These are phyloP conservation scores for Graptemys geographica DNA, from an alignment of 2,797 vertebrate species.

Conservation along the genomic window DNA sequence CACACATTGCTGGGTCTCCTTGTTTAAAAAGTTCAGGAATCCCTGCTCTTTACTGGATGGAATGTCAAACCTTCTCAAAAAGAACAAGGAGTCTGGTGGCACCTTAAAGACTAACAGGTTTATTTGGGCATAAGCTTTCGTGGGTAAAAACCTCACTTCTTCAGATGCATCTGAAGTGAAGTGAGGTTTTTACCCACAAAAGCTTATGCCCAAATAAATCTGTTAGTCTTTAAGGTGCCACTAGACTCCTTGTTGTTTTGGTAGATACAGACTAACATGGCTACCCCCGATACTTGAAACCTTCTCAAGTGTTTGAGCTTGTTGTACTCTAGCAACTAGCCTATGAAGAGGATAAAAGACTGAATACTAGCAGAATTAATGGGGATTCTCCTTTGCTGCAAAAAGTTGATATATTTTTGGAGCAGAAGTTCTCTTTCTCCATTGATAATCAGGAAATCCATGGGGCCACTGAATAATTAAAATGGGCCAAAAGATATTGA, in stretches of 20 bases:
- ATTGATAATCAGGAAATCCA: background rate
- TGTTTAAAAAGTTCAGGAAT: background rate
- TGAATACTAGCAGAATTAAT: background rate
- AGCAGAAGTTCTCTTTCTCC: accelerated
- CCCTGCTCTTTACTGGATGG: background rate
- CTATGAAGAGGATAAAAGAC: background rate
- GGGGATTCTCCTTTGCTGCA: background rate
- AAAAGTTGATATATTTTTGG: background rate
- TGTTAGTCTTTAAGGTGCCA: too few relatives aligned
- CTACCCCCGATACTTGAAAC: background rate
- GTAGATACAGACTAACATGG: too few relatives aligned
- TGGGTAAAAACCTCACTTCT: too few relatives aligned
- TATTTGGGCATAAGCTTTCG: too few relatives aligned
- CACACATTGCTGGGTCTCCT: accelerated
- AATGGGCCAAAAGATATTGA: background rate
- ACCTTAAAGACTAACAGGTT: too few relatives aligned
- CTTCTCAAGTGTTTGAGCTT: background rate
- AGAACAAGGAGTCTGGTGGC: too few relatives aligned
- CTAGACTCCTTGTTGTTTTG: too few relatives aligned
- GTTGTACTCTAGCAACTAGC: background rate
- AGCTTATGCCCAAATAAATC: too few relatives aligned
- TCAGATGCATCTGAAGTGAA: too few relatives aligned
- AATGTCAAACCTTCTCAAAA: background rate
- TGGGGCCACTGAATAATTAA: background rate
- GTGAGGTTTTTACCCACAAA: too few relatives aligned